phyloP scores from a whole-genome alignment of 2,113 vertebrate species.

The Oryzias curvinotus region DNA sequence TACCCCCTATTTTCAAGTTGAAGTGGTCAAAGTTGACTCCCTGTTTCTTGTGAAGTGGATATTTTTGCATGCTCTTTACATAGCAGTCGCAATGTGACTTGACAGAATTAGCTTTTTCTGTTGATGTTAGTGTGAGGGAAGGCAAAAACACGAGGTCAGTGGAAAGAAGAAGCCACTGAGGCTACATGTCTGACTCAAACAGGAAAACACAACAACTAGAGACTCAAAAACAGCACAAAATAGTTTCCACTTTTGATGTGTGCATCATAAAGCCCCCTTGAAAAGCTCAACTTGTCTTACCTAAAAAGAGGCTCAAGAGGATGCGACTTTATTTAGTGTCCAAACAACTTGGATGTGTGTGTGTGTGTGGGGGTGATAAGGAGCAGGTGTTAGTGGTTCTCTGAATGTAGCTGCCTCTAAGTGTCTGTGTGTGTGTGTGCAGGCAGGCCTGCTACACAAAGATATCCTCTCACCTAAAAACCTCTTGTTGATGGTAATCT shows the following conservation, averaged over 20 bases:
- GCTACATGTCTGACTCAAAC: conserved; percentile 39
- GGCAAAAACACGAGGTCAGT: background rate
- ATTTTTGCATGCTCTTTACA: conserved; percentile 42
- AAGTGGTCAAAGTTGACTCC: background rate
- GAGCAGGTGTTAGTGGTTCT: conserved; percentile 52
- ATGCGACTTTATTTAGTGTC: conserved; percentile 56
- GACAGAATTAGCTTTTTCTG: conserved; percentile 20
- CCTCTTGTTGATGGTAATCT: conserved; percentile 31
- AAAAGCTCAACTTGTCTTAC: conserved; percentile 31
- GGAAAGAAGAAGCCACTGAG: conserved; percentile 51
- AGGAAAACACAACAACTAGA: conserved; percentile 8
- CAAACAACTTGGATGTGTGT: conserved; percentile 52
- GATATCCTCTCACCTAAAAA: conserved; percentile 40
- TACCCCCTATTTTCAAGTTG: too few relatives aligned
- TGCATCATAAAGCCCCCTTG: conserved; percentile 27
- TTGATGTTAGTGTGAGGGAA: background rate
- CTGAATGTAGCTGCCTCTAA: conserved; percentile 17
- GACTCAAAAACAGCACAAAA: conserved; percentile 10
- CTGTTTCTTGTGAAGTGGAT: background rate
- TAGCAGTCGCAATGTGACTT: conserved; percentile 32
- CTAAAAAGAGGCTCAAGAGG: conserved; percentile 12
- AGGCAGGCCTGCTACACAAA: conserved; percentile 25
- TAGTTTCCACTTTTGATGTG: conserved; percentile 31
- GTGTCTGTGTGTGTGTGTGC: conserved; percentile 1
- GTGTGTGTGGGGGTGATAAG: conserved; percentile 51